Base-by-base conservation (phyloP, 1,140 invertebrate genomes). In the Nephotettix cincticeps region DNA sequence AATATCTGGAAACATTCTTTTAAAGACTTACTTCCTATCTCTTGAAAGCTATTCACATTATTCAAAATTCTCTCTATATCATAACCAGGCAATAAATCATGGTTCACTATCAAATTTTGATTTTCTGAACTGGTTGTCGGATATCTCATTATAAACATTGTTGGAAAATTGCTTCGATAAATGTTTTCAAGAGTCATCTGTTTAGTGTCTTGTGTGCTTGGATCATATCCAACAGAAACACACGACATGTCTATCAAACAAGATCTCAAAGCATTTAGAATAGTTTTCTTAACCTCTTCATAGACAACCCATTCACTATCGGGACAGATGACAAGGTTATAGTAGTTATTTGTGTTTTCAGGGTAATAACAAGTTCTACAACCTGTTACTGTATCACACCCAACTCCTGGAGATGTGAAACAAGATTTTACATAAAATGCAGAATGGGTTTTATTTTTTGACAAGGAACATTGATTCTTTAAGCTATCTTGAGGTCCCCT, bases 391-490 rank as follows among this genome's bases (percentile, higher is more conserved):
- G 23, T 4, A 25, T 54, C 30, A 45, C 23, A 25, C 40, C 63
- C 14, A 66, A n/a, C 19, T 6, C 19, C 27, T 45, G 32, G 19
- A 23, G 30, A 21, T 6, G 65, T 67, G 3, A 67, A 67, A 45
- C 65, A 67, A 2, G 65, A 27, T 23, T 67, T 40, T n/a, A 40
- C 40, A 45, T 45, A 67, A 45, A 45, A 67, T 27, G 32, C 43
- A 43, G 21, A 25, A 43, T 67, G 65, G 2, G 65, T 45, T n/a
- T 40, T 40, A 23, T 67, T 67, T 43, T 21, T 67, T 19, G 45
- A 14, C 4, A 40, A 67, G 45, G 32, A 36, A 23, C 19, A 43
- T 21, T 45, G 17, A 4, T 43, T 43, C 1, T 45, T 45, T 21
- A 1, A 9, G 4, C 4, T 19, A 25, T n/a, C 23, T 4, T 4